Percentiles rank a stretch among this genome's conserved stretches.
These are phyloP conservation scores for Hydrotaea cyrtoneurina DNA, from an alignment of 2,888 invertebrate genomes.

Conservation along the genomic window DNA sequence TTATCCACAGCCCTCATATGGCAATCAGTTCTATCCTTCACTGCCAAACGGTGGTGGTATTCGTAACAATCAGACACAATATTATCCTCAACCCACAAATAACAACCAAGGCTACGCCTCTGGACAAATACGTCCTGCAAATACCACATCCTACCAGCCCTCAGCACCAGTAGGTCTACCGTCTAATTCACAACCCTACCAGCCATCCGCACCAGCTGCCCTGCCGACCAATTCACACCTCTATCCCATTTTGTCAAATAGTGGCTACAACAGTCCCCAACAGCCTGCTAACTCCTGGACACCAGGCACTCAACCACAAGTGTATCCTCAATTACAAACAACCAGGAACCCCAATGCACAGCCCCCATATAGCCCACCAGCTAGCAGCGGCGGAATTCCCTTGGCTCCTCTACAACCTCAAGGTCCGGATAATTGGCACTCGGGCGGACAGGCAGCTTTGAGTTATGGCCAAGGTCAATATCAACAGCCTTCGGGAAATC, in stretches of 20 bases:
- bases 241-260: slow-evolving; percentile 32
- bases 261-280: background rate
- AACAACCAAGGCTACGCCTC: background rate
- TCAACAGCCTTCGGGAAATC: background rate
- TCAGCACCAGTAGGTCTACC: background rate
- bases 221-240: slow-evolving; percentile 21
- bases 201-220: slow-evolving; percentile 5
- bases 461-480: slow-evolving; percentile 44
- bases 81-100: slow-evolving; percentile 40
- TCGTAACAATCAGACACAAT: slow-evolving; percentile 8
- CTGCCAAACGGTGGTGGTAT: background rate
- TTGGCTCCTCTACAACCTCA: slow-evolving; percentile 37
- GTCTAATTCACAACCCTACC: slow-evolving; percentile 9
- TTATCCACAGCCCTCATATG: slow-evolving; percentile 38
- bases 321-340: slow-evolving; percentile 30
- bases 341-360: background rate
- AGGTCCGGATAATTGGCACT: slow-evolving; percentile 50
- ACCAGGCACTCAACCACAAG: slow-evolving; percentile 9
- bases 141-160: background rate
- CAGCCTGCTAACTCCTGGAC: slow-evolving; percentile 13
- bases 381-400: background rate
- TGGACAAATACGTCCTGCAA: background rate
- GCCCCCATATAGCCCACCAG: background rate
- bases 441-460: slow-evolving; percentile 37
- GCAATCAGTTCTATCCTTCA: too few relatives aligned